Evolutionary conservation across 2,113 vertebrate species (phyloP), one percentile per base, ranked within the genome.

Genomic region (Sinosuthora webbiana): DNA sequence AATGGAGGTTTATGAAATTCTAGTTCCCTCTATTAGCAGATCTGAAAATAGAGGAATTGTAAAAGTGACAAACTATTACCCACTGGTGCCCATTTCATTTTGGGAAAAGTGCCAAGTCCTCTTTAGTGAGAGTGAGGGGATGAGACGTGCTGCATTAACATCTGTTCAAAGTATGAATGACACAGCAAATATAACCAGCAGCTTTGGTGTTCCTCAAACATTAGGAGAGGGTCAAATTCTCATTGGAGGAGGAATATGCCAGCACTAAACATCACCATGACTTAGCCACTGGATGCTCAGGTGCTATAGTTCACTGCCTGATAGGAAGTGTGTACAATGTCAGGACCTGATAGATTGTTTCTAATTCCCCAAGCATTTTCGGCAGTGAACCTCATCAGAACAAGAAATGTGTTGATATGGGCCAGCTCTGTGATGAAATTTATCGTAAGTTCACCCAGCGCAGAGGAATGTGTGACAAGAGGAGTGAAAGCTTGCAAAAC

Each of bases 391-490:
- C 11, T 69, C 12, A 64, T 33, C 64, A 50, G 41, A 74, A 55
- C 28, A 77, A 56, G 25, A 57, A 89, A 63, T 47, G 49, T 68
- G 53, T 63, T 76, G 13, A 31, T 67, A 30, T 50, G 35, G 17
- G 80, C 42, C 33, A 67, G 14, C 33, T 75, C 56, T 49, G 20
- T 33, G 3, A 63, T 67, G 39, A 45, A 18, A 75, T 67, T 27
- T 53, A 22, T 73, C 0, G 0, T n/a, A 10, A 44, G 13, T 24
- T 44, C 65, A 70, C 31, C 28, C 1, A 41, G 23, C 0, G 0
- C 23, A 75, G 60, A 67, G 19, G 39, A 81, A 22, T 53, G 19
- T 28, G 37, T 70, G 81, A 50, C 42, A 94, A 75, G 49, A 83
- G 30, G 35, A 73, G 15, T 17, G 44, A 83, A 94, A 93, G 60